Evolutionary conservation across 2,113 vertebrate species (phyloP).

Genomic region (Phycodurus eques): DNA sequence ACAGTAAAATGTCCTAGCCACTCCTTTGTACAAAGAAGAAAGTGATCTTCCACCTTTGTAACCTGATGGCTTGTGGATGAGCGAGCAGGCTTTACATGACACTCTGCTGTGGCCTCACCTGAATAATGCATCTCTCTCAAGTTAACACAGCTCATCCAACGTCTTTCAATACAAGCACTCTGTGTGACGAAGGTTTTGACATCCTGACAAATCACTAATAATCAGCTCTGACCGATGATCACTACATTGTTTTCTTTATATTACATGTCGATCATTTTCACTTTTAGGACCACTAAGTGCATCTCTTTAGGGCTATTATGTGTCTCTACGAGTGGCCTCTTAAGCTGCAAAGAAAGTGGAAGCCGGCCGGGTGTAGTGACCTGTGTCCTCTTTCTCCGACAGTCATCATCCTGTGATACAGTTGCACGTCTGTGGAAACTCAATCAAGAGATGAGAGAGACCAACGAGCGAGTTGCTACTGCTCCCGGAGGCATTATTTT

Average conservation of each 20-base stretch:
- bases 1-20: background rate
- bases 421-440: constrained; percentile 71
- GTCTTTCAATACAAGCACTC: constrained; percentile 59
- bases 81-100: constrained; percentile 52
- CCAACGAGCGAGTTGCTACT: constrained; percentile 38
- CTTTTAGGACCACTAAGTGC: constrained; percentile 12
- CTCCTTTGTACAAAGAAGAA: constrained; percentile 23
- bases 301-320: constrained; percentile 25
- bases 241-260: background rate
- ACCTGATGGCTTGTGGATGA: constrained; percentile 62
- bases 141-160: constrained; percentile 79
- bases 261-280: background rate
- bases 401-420: constrained; percentile 53
- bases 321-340: constrained; percentile 21
- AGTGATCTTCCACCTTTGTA: constrained; percentile 55
- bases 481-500: constrained; percentile 28
- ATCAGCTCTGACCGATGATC: background rate
- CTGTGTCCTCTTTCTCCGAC: constrained; percentile 49
- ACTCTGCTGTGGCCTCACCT: constrained; percentile 72
- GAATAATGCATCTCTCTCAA: constrained; percentile 90
- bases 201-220: background rate
- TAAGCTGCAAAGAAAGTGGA: constrained; percentile 55
- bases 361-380: constrained; percentile 50
- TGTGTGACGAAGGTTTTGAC: background rate
- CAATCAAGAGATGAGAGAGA: constrained; percentile 66